Conservation (phyloP, 2,888 invertebrate genomes). For the Dexiosoma caninum region DNA sequence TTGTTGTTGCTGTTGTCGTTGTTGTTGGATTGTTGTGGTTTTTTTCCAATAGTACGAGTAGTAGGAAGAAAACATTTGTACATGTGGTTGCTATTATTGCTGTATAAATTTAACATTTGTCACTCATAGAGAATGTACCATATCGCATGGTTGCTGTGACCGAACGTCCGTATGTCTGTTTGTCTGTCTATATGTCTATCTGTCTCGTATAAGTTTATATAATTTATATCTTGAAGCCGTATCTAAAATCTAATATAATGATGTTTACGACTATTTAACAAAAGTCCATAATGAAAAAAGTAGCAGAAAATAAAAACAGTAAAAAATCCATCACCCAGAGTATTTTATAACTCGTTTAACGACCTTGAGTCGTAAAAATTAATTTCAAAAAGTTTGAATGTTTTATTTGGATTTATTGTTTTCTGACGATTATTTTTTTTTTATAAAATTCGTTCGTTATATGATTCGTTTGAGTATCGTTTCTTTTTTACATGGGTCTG, state of each 20-base stretch:
- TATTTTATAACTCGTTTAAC: slow-evolving; percentile 72
- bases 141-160: slow-evolving; percentile 6
- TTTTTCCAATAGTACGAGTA: not conserved
- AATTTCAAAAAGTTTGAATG: slow-evolving; percentile 64
- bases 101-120: slow-evolving; percentile 30
- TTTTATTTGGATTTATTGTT: slow-evolving; percentile 26
- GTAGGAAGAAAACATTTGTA: slow-evolving; percentile 3
- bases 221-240: slow-evolving; percentile 27
- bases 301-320: slow-evolving; percentile 24
- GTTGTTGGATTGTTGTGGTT: slow-evolving; percentile 41
- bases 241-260: slow-evolving; percentile 27
- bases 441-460: slow-evolving; percentile 28
- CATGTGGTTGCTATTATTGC: slow-evolving; percentile 7
- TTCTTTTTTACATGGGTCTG: not conserved
- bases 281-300: slow-evolving; percentile 3
- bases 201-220: not conserved
- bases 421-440: slow-evolving; percentile 14
- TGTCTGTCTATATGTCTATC: not conserved
- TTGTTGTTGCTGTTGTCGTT: too few species aligned
- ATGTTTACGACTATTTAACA: slow-evolving; percentile 41
- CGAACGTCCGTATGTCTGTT: not conserved
- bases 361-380: slow-evolving; percentile 75
- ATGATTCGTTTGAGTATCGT: not conserved
- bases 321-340: slow-evolving; percentile 46
- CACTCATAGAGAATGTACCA: slow-evolving; percentile 22